Base-by-base conservation (phyloP, 2,113 vertebrate genomes). In the Macroglossus sobrinus region DNA sequence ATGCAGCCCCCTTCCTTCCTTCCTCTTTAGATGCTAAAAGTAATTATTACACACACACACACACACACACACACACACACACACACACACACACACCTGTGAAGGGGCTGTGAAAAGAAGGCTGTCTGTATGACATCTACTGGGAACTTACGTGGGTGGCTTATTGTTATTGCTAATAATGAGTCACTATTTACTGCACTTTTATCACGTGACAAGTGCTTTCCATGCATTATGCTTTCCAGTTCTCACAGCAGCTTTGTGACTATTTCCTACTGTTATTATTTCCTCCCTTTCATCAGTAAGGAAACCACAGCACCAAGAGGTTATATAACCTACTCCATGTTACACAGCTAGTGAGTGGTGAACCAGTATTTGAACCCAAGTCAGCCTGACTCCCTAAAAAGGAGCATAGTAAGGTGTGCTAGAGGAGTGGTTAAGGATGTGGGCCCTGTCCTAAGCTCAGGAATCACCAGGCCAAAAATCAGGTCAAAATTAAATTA, bases 21-120 rank as follows among this genome's bases (percentile, higher is more conserved):
- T 33, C 53, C 1, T n/a, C 68, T 68, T 61, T 43, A 43, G 68
- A 57, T 66, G 76, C 66, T 64, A 12, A 30, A 45, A 53, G 33
- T 38, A 22, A 80, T 15, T 4, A 14, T 1, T 5, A 30, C 1
- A 5, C n/a, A 15, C 89, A 4, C 1, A 16, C 7, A 4, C 22
- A 0, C 33, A 7, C 64, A 3, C 68, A 1, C 33, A 7, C 59
- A 8, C 74, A n/a, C 33, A n/a, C 72, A 26, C 30, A 35, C 55
- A 59, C 57, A 68, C 61, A 68, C 55, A 38, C 69, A 35, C 24
- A 5, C 61, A 7, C 15, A 24, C 19, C 2, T 4, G 26, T 19
- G 28, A 10, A 64, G 26, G 43, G 28, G 22, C 53, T 22, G 5
- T 24, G 63, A 43, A 28, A 40, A 59, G 28, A 50, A 57, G 35